Conservation (phyloP, 2,113 vertebrate species). For the Columba livia region DNA sequence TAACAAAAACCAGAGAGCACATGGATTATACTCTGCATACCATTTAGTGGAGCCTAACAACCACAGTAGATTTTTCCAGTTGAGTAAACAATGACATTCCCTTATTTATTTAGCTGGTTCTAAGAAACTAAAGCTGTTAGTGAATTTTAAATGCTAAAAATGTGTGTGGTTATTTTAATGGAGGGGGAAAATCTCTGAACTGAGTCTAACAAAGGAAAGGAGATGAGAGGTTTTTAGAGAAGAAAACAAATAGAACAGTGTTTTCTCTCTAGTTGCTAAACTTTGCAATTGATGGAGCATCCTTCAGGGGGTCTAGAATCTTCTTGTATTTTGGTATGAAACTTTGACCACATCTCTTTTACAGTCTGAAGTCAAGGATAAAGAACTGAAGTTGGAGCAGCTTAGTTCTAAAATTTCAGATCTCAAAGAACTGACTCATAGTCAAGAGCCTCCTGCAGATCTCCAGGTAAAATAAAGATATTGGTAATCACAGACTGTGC, state of each 20-base stretch:
- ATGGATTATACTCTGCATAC: not conserved
- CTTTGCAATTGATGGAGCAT: not conserved
- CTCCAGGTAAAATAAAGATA: conserved; percentile 84
- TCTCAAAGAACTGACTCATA: conserved; percentile 83
- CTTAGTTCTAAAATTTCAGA: conserved; percentile 85
- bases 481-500: not conserved
- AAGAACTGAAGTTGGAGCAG: conserved; percentile 81
- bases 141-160: not conserved
- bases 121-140: not conserved
- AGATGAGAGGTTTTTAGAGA: not conserved
- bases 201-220: not conserved
- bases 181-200: not conserved
- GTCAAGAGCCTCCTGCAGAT: conserved; percentile 84
- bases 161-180: not conserved
- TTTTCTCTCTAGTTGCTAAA: not conserved
- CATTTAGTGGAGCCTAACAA: not conserved
- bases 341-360: conserved; percentile 17
- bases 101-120: not conserved
- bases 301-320: not conserved
- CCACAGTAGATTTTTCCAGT: not conserved
- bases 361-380: conserved; percentile 86
- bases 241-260: not conserved
- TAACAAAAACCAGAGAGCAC: conserved; percentile 4
- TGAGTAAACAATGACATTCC: not conserved
- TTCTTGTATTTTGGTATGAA: not conserved